Evolutionary conservation across 2,888 invertebrate species (phyloP), one percentile per base, ranked within the genome.

Genomic region (Octodonta nipae): DNA sequence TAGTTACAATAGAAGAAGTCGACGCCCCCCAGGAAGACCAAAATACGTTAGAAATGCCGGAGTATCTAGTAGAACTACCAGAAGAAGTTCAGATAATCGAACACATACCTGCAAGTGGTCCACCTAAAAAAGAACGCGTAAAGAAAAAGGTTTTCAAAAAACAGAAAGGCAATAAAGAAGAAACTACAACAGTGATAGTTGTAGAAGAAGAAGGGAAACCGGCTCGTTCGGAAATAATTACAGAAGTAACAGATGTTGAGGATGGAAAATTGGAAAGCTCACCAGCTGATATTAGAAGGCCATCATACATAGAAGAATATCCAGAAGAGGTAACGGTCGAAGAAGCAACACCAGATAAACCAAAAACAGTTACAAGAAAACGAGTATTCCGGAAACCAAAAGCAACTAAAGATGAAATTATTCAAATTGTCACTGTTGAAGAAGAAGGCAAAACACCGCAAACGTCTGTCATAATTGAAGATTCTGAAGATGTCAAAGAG

Each of bases 381-480:
- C 38, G 51, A 33, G 40, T 45, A 15, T 48, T 50, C 26, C 52
- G 51, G 33, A 54, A 56, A 41, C 52, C 50, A 13, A 47, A 45
- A 36, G 54, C 49, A 8, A 40, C 41, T 32, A 51, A 53, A 35
- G 42, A 64, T 31, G 55, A 55, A 52, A 45, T 40, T 46, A 66
- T 66, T 45, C 61, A 67, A 60, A 64, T 66, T 44, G 51, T 56
- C n/a, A 60, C 55, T 2, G 52, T 61, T 22, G 62, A 65, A 43
- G 65, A 65, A 43, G 63, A 63, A 38, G 63, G 65, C 28, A 63
- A 58, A 47, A 46, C 60, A 51, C 55, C 67, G 43, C 48, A 64
- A 48, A 53, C 60, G 30, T 45, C 61, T 11, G 57, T 65, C 41
- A 47, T 61, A 26, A 56, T 56, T 32, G 43, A 49, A 33, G 35